Conservation (phyloP, 2,888 invertebrate species). For the Alviniconcha strummeri region DNA sequence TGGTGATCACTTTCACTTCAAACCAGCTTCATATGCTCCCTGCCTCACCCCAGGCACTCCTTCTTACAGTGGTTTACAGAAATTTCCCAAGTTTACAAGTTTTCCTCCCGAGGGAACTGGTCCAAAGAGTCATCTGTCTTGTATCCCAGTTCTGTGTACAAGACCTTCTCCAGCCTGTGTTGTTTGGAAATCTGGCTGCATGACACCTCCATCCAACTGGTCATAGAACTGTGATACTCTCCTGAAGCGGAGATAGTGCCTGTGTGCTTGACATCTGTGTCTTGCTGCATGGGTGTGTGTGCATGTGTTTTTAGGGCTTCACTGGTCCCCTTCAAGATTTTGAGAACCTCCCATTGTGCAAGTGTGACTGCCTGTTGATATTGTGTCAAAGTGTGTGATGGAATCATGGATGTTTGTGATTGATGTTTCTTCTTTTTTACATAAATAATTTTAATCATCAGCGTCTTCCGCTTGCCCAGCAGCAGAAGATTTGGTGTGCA, state of each 20-base stretch:
- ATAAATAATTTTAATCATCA: too few species aligned
- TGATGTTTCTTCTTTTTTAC: background rate
- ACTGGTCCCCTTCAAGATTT: background rate
- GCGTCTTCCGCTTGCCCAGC: too few species aligned
- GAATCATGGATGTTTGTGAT: slow-evolving; percentile 5
- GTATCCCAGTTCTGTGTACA: too few species aligned
- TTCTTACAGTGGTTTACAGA: too few species aligned
- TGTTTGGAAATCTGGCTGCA: background rate
- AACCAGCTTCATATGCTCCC: too few species aligned
- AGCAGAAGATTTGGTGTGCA: too few species aligned
- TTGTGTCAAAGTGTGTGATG: background rate
- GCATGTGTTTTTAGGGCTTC: background rate
- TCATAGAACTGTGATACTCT: slow-evolving; percentile 19
- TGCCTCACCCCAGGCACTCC: too few species aligned
- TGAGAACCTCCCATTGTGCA: background rate
- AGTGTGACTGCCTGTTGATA: background rate
- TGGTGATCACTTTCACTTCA: too few species aligned
- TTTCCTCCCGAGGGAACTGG: too few species aligned
- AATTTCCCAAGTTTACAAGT: too few species aligned
- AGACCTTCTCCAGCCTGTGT: too few species aligned
- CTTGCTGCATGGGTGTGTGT: background rate
- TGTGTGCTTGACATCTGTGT: background rate
- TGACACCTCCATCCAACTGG: slow-evolving; percentile 1
- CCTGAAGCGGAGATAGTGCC: background rate
- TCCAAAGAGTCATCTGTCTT: too few species aligned